phyloP scores from a whole-genome alignment of 2,888 invertebrate genomes.

The Auanema sp. region DNA sequence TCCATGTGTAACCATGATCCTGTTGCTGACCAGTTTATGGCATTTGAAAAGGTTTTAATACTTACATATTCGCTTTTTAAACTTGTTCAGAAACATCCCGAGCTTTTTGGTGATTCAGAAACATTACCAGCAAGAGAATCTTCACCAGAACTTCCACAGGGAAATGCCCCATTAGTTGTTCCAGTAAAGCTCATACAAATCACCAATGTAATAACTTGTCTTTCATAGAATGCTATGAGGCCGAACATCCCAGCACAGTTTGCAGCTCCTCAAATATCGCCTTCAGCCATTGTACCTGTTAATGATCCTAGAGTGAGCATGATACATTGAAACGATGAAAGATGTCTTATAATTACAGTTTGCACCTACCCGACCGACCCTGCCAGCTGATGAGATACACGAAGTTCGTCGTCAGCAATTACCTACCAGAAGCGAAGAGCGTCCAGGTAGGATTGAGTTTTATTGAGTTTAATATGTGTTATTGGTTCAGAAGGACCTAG shows the following conservation, averaged over 20 bases:
- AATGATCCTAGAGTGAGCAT: slow-evolving; percentile 39
- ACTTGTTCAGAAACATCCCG: slow-evolving; percentile 44
- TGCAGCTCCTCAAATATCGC: slow-evolving; percentile 34
- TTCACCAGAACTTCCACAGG: slow-evolving; percentile 25
- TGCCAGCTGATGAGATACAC: slow-evolving; percentile 3
- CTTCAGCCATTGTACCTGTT: slow-evolving; percentile 41
- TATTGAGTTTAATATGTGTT: neutral
- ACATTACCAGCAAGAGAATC: slow-evolving; percentile 14
- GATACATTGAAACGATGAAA: neutral
- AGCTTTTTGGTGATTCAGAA: slow-evolving; percentile 40
- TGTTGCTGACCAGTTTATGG: slow-evolving; percentile 56
- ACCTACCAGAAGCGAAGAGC: slow-evolving; percentile 15
- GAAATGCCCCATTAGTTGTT: slow-evolving; percentile 11
- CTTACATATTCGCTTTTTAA: slow-evolving; percentile 1
- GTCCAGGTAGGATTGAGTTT: slow-evolving; percentile 7
- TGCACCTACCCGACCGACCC: slow-evolving; percentile 2
- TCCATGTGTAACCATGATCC: slow-evolving; percentile 47
- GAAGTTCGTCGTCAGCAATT: slow-evolving; percentile 25
- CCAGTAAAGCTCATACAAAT: slow-evolving; percentile 11
- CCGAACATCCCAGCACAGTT: slow-evolving; percentile 16
- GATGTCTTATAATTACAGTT: slow-evolving; percentile 1
- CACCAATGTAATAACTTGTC: neutral
- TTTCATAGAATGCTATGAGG: no score
- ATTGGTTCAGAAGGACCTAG: neutral
- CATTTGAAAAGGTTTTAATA: slow-evolving; percentile 46